These are phyloP conservation scores for Malurus melanocephalus DNA, from an alignment of 2,113 vertebrate species.

Conservation along the genomic window DNA sequence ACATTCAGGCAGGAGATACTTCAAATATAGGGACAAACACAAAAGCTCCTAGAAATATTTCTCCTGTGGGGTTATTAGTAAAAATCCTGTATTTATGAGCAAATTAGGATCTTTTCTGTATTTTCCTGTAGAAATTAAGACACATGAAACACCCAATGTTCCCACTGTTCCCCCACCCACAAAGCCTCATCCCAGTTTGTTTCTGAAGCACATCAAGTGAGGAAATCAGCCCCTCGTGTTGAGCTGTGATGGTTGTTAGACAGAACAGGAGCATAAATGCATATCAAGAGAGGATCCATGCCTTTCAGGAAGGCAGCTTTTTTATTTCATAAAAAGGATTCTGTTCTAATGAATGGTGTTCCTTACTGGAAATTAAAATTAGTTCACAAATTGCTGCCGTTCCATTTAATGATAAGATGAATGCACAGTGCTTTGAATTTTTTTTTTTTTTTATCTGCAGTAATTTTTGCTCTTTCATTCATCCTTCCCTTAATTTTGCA, in stretches of 20 bases:
- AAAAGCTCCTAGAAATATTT: no score
- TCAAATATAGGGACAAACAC: background rate
- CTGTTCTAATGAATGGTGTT: background rate
- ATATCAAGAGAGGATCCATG: background rate
- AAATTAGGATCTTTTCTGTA: background rate
- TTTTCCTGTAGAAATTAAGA: background rate
- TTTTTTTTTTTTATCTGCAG: background rate
- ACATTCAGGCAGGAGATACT: background rate
- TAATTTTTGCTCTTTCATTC: slow-evolving; percentile 5
- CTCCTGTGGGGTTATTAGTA: background rate
- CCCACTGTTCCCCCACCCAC: background rate
- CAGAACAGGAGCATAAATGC: background rate
- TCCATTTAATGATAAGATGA: background rate
- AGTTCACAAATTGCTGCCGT: background rate
- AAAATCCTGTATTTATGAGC: background rate
- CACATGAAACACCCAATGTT: background rate
- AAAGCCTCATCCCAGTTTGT: background rate
- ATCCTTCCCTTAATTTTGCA: background rate
- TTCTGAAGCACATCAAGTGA: background rate
- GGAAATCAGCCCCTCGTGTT: background rate
- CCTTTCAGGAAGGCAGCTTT: background rate
- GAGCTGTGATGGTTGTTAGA: background rate
- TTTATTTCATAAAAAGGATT: background rate
- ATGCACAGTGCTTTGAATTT: background rate
- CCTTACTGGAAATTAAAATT: slow-evolving; percentile 8